Conservation (phyloP, 2,113 vertebrate species). For the Murina feae region DNA sequence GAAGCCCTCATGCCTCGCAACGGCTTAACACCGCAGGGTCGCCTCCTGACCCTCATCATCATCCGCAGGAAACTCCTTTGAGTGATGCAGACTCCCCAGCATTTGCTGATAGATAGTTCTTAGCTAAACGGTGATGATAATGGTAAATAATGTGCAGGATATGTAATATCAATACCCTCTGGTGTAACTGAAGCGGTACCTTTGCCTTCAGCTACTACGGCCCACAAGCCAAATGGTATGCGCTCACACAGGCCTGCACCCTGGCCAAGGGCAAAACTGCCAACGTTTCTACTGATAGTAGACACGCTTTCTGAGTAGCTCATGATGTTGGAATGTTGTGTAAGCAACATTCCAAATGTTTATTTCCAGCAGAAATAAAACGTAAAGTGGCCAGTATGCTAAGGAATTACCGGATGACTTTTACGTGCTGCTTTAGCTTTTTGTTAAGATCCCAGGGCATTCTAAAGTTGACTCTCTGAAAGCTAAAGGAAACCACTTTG, state of each 20-base stretch:
- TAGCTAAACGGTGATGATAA: not conserved
- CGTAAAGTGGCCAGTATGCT: not conserved
- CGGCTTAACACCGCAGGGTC: not conserved
- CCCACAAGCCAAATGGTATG: not conserved
- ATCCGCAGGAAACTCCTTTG: not conserved
- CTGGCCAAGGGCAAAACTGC: not conserved
- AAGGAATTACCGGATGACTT: not conserved
- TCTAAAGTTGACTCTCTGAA: not conserved
- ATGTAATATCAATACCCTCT: not conserved
- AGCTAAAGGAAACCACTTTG: not conserved
- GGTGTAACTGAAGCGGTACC: not conserved
- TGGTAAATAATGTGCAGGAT: not conserved
- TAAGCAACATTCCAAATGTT: too few relatives aligned
- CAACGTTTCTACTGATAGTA: not conserved
- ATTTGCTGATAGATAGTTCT: not conserved
- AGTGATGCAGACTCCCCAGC: not conserved
- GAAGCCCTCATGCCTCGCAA: not conserved
- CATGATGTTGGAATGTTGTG: not conserved
- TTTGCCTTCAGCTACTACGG: not conserved
- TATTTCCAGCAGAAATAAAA: not conserved
- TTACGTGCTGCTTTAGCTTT: not conserved
- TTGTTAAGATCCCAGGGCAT: not conserved
- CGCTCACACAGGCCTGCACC: not conserved
- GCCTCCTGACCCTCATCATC: not conserved
- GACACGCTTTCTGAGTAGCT: not conserved